Evolutionary conservation across 2,797 vertebrate genomes (phyloP).

Genomic region (Orientallactaga sibirica): DNA sequence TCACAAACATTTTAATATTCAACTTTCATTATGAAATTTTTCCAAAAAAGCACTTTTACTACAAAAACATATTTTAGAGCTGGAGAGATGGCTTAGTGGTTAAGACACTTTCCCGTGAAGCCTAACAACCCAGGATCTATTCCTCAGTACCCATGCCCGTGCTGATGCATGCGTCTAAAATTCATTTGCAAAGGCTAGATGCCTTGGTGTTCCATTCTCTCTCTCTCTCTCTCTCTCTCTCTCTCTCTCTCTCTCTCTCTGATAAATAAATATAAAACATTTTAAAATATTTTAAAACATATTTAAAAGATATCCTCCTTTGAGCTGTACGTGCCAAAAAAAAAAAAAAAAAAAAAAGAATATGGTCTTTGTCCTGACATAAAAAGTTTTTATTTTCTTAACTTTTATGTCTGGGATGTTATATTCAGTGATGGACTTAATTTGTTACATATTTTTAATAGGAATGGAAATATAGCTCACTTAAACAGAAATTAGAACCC

Average conservation of each 20-base stretch:
- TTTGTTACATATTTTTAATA: slow-evolving; percentile 1
- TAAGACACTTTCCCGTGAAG: no score
- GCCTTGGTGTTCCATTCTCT: no score
- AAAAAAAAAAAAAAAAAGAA: slow-evolving; percentile 36
- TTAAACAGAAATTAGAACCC: slow-evolving; percentile 7
- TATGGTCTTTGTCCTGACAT: background rate
- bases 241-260: no score
- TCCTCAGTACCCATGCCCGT: no score
- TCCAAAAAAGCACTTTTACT: background rate
- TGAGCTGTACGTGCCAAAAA: slow-evolving; percentile 20
- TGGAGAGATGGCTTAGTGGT: no score
- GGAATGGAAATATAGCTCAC: background rate
- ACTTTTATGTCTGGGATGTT: background rate
- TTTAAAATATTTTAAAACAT: no score
- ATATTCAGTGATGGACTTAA: background rate
- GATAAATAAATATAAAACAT: no score
- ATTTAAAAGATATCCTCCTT: background rate
- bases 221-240: no score
- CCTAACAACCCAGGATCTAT: no score
- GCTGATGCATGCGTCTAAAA: no score
- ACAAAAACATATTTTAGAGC: slow-evolving; percentile 4
- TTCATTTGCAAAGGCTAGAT: no score
- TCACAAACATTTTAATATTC: slow-evolving; percentile 69
- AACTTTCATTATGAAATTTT: slow-evolving; percentile 55
- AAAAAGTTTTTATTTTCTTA: slow-evolving; percentile 18